Evolutionary conservation across 2,797 vertebrate species (phyloP), one percentile per base, ranked within the genome.

Genomic region (Pseudochirops corinnae): DNA sequence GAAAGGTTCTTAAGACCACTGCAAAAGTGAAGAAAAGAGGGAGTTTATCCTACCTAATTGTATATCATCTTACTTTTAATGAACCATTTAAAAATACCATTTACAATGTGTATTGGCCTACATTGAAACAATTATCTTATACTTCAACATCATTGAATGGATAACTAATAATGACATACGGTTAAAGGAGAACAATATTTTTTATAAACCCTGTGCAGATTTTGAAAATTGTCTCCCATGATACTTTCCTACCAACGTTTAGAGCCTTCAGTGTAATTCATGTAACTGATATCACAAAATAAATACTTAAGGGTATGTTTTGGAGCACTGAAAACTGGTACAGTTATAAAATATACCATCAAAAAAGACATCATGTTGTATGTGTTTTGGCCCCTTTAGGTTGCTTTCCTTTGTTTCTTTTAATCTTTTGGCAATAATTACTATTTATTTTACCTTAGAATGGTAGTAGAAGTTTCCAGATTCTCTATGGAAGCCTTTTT

Each of bases 21-120:
- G 24, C 93, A 93, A 92, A n/a, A 95, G 90, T 93, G 16, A 92
- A 93, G 7, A 58, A 94, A 95, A 93, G 93, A 91, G 6, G 14
- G 91, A 90, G 10, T 95, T 6, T 60, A 10, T 93, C 33, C 18
- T 62, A 4, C 50, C 82, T 95, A 95, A 92, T 9, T 96, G 1
- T 92, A 26, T 91, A n/a, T 31, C 31, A 53, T 0, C 3, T 28
- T 67, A 93, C 56, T 92, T 96, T 93, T 46, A 96, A 93, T 92
- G 28, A 7, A 67, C 0, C 55, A 24, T 93, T 95, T 21, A 0
- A 93, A 95, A 95, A 92, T 90, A 33, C 3, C 0, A 46, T 33
- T 93, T 90, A 91, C 82, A 92, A 31, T 92, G 9, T 46, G 21
- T 7, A 57, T 94, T 92, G 52, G 92, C 13, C 31, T 93, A 96